Percentiles rank a stretch among this genome's conserved stretches.
These are phyloP conservation scores for Nasonia giraulti DNA, from an alignment of 1,140 invertebrate species.

Conservation along the genomic window DNA sequence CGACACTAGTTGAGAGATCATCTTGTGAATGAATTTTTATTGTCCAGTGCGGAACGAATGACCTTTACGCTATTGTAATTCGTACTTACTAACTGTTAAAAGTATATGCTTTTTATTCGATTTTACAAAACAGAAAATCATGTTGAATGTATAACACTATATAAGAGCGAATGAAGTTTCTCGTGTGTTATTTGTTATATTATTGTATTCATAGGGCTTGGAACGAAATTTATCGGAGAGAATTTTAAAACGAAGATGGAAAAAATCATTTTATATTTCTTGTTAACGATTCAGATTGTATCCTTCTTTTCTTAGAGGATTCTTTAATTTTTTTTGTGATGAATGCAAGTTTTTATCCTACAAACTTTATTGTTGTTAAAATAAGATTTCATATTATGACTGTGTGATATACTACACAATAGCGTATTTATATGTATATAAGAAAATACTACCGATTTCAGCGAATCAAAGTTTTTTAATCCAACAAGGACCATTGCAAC, in stretches of 20 bases:
- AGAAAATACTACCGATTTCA: slow-evolving; percentile 60
- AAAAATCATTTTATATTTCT: slow-evolving; percentile 3
- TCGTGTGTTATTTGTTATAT: not conserved
- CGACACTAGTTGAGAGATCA: slow-evolving; percentile 27
- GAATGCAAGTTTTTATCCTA: not conserved
- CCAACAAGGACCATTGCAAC: slow-evolving; percentile 63
- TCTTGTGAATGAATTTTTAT: slow-evolving; percentile 27
- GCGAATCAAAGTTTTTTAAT: slow-evolving; percentile 64
- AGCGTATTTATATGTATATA: slow-evolving; percentile 58
- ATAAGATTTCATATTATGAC: slow-evolving; percentile 42
- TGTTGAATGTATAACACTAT: slow-evolving; percentile 1
- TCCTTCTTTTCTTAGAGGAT: not conserved
- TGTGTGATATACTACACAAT: slow-evolving; percentile 59
- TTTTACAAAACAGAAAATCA: slow-evolving; percentile 22
- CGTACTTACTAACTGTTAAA: slow-evolving; percentile 29
- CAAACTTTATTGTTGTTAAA: slow-evolving; percentile 54
- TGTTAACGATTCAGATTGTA: not conserved
- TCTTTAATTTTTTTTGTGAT: not conserved
- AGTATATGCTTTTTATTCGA: slow-evolving; percentile 25
- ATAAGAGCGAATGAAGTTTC: slow-evolving; percentile 17
- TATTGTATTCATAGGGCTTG: not conserved
- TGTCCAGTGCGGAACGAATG: not conserved
- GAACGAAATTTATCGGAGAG: not conserved
- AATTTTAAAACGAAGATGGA: not conserved
- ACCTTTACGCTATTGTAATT: slow-evolving; percentile 25